A percentile compares a stretch with the other conserved stretches of the same genome.
phyloP scores from a whole-genome alignment of 2,113 vertebrate genomes.

The Sapayoa aenigma region DNA sequence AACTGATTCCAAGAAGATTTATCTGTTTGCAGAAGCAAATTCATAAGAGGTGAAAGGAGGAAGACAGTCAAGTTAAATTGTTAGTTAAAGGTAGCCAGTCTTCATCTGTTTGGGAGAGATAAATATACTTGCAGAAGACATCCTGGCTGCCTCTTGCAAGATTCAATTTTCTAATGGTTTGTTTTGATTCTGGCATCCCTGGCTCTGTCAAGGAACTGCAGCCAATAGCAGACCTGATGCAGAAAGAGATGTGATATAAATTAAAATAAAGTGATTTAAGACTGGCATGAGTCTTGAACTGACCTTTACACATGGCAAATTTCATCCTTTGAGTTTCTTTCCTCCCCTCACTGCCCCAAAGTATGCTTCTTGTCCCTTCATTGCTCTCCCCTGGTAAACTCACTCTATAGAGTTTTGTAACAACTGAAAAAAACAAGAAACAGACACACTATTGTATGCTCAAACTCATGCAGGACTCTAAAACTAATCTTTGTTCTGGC shows the following conservation, averaged over 20 bases:
- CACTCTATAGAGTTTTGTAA: not conserved
- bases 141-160: not conserved
- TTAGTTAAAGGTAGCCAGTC: not conserved
- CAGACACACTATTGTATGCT: conserved; percentile 33
- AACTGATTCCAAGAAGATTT: not conserved
- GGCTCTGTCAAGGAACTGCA: not conserved
- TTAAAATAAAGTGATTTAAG: not conserved
- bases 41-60: not conserved
- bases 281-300: not conserved
- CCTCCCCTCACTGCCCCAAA: not conserved
- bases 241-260: not conserved
- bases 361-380: not conserved
- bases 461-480: not conserved
- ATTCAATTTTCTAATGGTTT: not conserved
- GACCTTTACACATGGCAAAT: conserved; percentile 6
- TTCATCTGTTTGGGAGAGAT: not conserved
- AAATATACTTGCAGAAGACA: not conserved
- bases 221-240: not conserved
- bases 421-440: conserved; percentile 32
- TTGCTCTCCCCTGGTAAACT: not conserved
- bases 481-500: conserved; percentile 54
- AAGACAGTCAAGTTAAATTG: not conserved
- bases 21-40: not conserved
- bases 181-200: not conserved
- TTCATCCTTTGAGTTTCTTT: not conserved